Conservation (phyloP, 92 coral and sea anemone genomes). For the Phenganax stokvisi region DNA sequence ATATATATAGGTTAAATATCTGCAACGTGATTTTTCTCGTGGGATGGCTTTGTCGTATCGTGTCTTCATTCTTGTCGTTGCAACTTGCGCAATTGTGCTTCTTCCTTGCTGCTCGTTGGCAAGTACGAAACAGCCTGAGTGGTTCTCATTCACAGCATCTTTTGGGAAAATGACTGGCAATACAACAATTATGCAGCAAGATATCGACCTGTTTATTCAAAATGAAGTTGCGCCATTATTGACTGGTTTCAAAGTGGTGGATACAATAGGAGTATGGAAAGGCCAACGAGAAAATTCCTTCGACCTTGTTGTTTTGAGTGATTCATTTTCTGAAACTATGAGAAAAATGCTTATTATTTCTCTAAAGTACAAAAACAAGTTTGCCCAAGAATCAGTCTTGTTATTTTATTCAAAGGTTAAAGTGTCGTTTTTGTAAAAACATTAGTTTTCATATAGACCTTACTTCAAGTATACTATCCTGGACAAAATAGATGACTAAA, state of each 20-base stretch:
- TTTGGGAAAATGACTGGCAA: conserved; percentile 24
- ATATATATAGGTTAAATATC: no score
- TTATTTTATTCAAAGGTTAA: neutral
- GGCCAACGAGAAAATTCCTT: conserved; percentile 29
- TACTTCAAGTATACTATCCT: no score
- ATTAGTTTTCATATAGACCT: neutral
- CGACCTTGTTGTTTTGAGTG: conserved; percentile 18
- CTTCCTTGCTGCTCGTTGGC: no score
- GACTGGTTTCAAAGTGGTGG: conserved; percentile 19
- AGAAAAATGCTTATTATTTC: conserved; percentile 1
- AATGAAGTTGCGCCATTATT: conserved; percentile 8
- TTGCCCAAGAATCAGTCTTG: conserved; percentile 23
- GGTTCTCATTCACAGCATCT: conserved; percentile 18
- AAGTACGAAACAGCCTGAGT: neutral
- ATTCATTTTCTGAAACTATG: neutral
- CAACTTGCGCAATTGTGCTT: no score
- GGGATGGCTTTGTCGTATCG: no score
- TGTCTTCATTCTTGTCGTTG: no score
- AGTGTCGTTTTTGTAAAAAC: conserved; percentile 20
- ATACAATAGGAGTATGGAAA: conserved; percentile 29
- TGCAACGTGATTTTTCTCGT: no score
- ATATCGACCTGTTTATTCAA: conserved; percentile 1
- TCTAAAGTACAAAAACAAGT: conserved; percentile 1
- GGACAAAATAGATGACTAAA: no score
- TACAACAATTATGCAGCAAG: neutral